Percentiles rank a stretch among this genome's conserved stretches.
These are phyloP conservation scores for Pimephales promelas DNA, from an alignment of 2,113 vertebrate species.

Conservation along the genomic window DNA sequence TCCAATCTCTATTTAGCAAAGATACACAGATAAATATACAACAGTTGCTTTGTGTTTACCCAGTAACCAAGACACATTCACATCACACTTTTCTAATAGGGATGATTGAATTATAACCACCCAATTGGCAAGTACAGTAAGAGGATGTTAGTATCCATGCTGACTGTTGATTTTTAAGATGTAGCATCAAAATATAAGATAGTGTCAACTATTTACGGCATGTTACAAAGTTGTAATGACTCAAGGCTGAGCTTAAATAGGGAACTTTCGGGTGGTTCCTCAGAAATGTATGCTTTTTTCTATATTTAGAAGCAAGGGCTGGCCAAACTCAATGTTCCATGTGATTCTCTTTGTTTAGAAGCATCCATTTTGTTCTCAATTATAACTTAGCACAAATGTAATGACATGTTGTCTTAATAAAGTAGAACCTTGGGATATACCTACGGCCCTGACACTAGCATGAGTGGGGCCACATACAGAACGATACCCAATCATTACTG, in stretches of 20 bases:
- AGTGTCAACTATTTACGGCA: neutral
- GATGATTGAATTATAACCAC: neutral
- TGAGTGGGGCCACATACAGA: slow-evolving; percentile 70
- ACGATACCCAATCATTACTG: slow-evolving; percentile 74
- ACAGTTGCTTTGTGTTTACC: slow-evolving; percentile 35
- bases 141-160: slow-evolving; percentile 5
- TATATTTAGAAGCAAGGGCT: slow-evolving; percentile 59
- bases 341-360: slow-evolving; percentile 73
- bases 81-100: slow-evolving; percentile 26
- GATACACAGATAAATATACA: slow-evolving; percentile 35
- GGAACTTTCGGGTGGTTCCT: slow-evolving; percentile 18
- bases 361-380: slow-evolving; percentile 74
- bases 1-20: slow-evolving; percentile 37
- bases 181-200: neutral
- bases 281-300: slow-evolving; percentile 20
- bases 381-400: slow-evolving; percentile 67
- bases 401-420: slow-evolving; percentile 57
- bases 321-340: slow-evolving; percentile 41
- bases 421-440: slow-evolving; percentile 53
- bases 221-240: neutral
- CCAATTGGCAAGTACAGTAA: slow-evolving; percentile 8
- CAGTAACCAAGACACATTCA: slow-evolving; percentile 34
- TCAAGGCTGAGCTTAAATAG: neutral
- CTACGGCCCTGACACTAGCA: slow-evolving; percentile 69
- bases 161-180: neutral